Base-by-base conservation (phyloP, 1,140 invertebrate species). In the Hyles vespertilio region DNA sequence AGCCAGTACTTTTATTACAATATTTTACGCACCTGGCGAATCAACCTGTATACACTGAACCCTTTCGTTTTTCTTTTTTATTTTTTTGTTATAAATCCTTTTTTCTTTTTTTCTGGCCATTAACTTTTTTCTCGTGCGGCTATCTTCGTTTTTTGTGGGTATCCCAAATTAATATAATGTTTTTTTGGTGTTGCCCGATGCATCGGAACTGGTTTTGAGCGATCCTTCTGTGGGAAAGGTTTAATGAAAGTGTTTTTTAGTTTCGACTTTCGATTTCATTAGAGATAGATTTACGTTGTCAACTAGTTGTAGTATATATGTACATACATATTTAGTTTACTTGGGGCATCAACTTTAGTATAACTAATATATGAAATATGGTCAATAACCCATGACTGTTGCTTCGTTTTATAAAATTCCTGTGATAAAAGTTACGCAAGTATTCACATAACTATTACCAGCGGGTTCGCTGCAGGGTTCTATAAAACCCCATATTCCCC, bases 91-190 rank as follows among this genome's bases (percentile, higher is more conserved):
- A 77, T 77, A 67, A 40, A 82, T 77, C 77, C 79, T 82, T 86
- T 85, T 65, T 85, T 80, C 69, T 69, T 82, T 72, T 71, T 84
- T 84, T 67, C 58, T 74, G 82, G 81, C 85, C 83, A 88, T 86
- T 86, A 88, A 72, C 71, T 84, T 86, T 88, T 75, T 88, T 88
- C 79, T 75, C 72, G 73, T 76, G 64, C 57, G 72, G 77, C 81
- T 74, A 86, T 86, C 81, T 71, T 82, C 74, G 74, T 88, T 88
- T 88, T 87, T 88, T 88, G 79, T 85, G 81, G 77, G 67, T 69
- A 84, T 84, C 83, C 83, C 85, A 86, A 88, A 88, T 88, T 88
- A 88, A 88, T 88, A 86, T 83, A 74, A 79, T 81, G 76, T 80
- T 78, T 76, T 82, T 56, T 56, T 36, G 10, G 7, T 34, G 32